Percentiles rank a stretch among this genome's conserved stretches.
phyloP scores from a whole-genome alignment of 2,113 vertebrate species.

The Ophiodon elongatus region DNA sequence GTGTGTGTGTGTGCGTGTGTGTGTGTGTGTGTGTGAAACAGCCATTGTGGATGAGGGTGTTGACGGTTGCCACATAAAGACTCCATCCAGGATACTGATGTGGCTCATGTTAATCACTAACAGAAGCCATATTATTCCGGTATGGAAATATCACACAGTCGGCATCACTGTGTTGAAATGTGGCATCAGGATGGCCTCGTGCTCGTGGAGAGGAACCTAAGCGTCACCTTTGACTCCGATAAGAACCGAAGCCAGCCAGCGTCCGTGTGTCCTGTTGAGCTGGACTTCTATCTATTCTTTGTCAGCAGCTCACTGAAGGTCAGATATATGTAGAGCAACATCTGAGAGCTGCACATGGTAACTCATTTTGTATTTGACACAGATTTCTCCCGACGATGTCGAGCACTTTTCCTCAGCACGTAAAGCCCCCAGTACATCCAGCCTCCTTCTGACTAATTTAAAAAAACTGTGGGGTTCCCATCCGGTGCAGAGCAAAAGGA shows the following conservation, averaged over 20 bases:
- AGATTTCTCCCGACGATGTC: constrained; percentile 6
- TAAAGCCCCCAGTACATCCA: constrained; percentile 30
- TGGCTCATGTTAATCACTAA: constrained; percentile 25
- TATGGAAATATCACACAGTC: constrained; percentile 20
- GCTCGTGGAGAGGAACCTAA: constrained; percentile 14
- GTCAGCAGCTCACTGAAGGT: constrained; percentile 6
- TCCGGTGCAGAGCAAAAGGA: constrained; percentile 21
- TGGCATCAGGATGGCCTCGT: constrained; percentile 5
- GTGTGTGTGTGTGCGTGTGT: constrained; percentile 20
- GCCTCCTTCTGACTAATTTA: constrained; percentile 12
- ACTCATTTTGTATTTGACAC: constrained; percentile 28
- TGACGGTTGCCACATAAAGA: constrained; percentile 54
- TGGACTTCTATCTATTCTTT: constrained; percentile 4
- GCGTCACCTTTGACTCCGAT: constrained; percentile 1
- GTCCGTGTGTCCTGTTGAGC: background rate
- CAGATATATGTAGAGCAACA: constrained; percentile 19
- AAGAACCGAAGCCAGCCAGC: constrained; percentile 7
- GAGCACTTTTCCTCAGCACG: constrained; percentile 6
- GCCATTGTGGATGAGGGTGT: constrained; percentile 29
- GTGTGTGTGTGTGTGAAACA: constrained; percentile 26
- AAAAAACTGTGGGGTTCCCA: constrained; percentile 30
- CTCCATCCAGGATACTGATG: constrained; percentile 8
- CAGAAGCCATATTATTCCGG: constrained; percentile 29
- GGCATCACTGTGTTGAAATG: constrained; percentile 14
- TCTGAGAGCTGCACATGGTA: constrained; percentile 28